Base-by-base conservation (phyloP, 2,113 vertebrate genomes). In the Opisthocomus hoazin region DNA sequence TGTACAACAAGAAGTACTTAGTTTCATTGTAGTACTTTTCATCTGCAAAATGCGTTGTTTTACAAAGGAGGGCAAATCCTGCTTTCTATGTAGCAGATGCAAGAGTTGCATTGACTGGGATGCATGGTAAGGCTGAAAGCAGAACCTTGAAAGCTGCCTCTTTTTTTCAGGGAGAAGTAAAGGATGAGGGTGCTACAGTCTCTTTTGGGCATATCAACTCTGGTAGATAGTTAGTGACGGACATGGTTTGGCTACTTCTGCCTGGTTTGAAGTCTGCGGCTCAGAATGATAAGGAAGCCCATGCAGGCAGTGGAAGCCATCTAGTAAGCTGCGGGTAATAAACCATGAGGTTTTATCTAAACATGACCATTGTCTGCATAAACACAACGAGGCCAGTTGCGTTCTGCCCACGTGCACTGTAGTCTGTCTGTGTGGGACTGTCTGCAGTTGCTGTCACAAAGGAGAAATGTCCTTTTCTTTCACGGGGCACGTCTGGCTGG, bases 401-500 rank as follows among this genome's bases (percentile, higher is more conserved):
- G 1, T 75, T 83, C 82, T 80, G 8, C 8, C n/a, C 27, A 21
- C 0, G 0, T 37, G 23, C 45, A 13, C 24, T 2, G 0, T 0
- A 0, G 21, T 41, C 43, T 48, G 63, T 12, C 22, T 60, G 36
- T 0, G 0, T 77, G 89, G 32, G 39, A 15, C 39, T 22, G 24
- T 15, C 32, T 17, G 6, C 13, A 8, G 39, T 66, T 61, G 43
- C 43, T 64, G 39, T 68, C 68, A 15, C 29, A 45, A 39, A 53
- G n/a, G 46, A 89, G 51, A 46, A 53, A 12, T 2, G 4, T 13
- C 29, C 13, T 70, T 61, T 6, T 5, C 1, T 56, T 56, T 46
- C 61, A 36, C 41, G 27, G 36, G 30, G 30, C 48, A 19, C 0
- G 0, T 56, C 41, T 46, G 50, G 12, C 76, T 86, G 64, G 10